Base-by-base conservation (phyloP, 2,888 invertebrate species). In the Athetis lepigone region DNA sequence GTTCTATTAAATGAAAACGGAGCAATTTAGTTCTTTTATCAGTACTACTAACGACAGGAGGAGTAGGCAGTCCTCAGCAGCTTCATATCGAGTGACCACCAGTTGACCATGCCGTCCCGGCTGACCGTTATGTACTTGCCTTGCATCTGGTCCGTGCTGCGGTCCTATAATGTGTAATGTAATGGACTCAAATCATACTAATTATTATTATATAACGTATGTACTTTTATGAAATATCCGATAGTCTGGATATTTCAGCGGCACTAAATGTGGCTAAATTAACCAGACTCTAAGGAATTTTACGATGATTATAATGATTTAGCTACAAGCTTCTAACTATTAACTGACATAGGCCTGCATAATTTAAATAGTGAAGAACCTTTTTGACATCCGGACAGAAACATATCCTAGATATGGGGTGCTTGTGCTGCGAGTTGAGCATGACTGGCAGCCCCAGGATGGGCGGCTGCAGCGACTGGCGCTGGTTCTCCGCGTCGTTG, bases 81-180 rank as follows among this genome's bases (percentile, higher is more conserved):
- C n/a, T 95, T 95, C 95, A 97, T 96, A 79, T 97, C 96, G 16
- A 97, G 88, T 0, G 97, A 96, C 98, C 98, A 98, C 90, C 97
- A 97, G 86, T 97, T 97, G 75, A 98, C 95, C 79, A 95, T 92
- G 0, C 98, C 98, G 83, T 98, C 98, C 76, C 96, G 96, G 81
- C 97, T 97, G 29, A 96, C 96, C 0, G 98, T 97, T 70, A 98
- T 88, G 89, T 97, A 98, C 78, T 95, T 95, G 43, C 98, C 98
- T 63, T 96, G 96, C 71, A 95, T 93, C 70, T 96, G 95, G 80
- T 95, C 95, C 11, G 93, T 95, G 13, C 88, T 93, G 68, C 96
- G 94, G 80, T 96, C 95, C 94, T 96, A 87, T 13, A 49, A n/a
- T n/a, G n/a, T n/a, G n/a, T n/a, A n/a, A n/a, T n/a, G n/a, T n/a